Evolutionary conservation across 2,888 invertebrate genomes (phyloP).

Genomic region (Thera obeliscata): DNA sequence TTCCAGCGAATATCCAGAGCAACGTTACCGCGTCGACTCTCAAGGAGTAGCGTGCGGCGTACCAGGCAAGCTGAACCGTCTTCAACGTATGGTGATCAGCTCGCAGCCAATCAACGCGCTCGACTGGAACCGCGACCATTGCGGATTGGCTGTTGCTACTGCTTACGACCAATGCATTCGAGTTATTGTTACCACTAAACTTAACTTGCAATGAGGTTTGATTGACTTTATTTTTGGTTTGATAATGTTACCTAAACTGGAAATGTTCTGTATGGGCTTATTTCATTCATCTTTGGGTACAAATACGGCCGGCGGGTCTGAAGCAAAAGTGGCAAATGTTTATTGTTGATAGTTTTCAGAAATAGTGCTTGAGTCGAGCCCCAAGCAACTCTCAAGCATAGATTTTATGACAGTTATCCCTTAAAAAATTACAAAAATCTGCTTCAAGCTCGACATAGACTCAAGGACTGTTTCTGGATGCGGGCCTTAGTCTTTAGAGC

Average conservation of each 20-base stretch:
- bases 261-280: not conserved
- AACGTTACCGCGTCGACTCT: slow-evolving; percentile 87
- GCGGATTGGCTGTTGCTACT: slow-evolving; percentile 94
- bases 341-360: no score
- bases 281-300: no score
- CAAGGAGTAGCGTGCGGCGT: slow-evolving; percentile 91
- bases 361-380: no score
- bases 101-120: slow-evolving; percentile 95
- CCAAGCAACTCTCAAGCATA: no score
- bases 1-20: slow-evolving; percentile 88
- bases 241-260: not conserved
- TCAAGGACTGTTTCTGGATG: not conserved
- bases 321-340: no score
- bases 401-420: no score
- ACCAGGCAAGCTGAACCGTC: slow-evolving; percentile 88
- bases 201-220: slow-evolving; percentile 86
- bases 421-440: no score
- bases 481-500: not conserved
- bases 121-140: slow-evolving; percentile 96
- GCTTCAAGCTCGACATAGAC: no score
- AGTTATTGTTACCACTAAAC: slow-evolving; percentile 94
- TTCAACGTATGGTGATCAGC: slow-evolving; percentile 93
- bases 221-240: not conserved
- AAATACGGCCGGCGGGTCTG: no score
- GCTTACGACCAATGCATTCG: slow-evolving; percentile 96